phyloP scores from a whole-genome alignment of 2,797 vertebrate genomes.

The Tragelaphus oryx region DNA sequence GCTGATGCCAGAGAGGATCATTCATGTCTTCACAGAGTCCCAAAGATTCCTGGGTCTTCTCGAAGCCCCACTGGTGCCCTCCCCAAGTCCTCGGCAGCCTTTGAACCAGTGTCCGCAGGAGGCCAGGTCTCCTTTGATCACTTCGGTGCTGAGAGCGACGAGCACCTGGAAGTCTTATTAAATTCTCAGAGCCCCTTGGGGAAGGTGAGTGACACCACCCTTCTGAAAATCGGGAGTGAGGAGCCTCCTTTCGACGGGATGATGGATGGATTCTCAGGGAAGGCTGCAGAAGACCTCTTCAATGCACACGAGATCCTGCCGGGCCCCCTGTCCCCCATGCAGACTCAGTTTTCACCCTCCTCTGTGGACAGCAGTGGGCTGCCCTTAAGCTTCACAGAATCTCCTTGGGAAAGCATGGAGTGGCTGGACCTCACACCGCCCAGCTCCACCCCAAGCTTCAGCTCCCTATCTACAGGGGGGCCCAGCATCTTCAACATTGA shows the following conservation, averaged over 20 bases:
- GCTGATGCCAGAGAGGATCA: conserved; percentile 94
- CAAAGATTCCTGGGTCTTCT: conserved; percentile 90
- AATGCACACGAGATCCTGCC: conserved; percentile 90
- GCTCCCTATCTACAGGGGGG: conserved; percentile 83
- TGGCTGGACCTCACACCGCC: conserved; percentile 97
- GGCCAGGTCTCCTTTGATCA: conserved; percentile 87
- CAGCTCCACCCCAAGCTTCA: conserved; percentile 89
- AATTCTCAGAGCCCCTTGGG: conserved; percentile 86
- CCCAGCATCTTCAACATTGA: conserved; percentile 97
- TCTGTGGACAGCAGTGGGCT: conserved; percentile 84
- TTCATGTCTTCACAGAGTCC: conserved; percentile 92
- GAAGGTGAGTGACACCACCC: conserved; percentile 84
- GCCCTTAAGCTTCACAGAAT: conserved; percentile 93
- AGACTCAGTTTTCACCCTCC: conserved; percentile 86
- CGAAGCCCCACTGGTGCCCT: conserved; percentile 82
- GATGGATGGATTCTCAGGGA: conserved; percentile 85
- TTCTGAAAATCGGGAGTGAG: conserved; percentile 88
- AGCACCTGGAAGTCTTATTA: conserved; percentile 91
- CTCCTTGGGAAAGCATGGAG: conserved; percentile 98
- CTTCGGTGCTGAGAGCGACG: conserved; percentile 81
- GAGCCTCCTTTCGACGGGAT: conserved; percentile 87
- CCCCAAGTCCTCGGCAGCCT: conserved; percentile 85
- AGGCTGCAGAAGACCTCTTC: conserved; percentile 88
- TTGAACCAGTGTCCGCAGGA: conserved; percentile 84
- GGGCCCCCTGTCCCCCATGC: conserved; percentile 88